Percentiles rank a stretch among this genome's conserved stretches.
These are phyloP conservation scores for Pachycephala philippinensis DNA, from an alignment of 2,113 vertebrate species.

Conservation along the genomic window DNA sequence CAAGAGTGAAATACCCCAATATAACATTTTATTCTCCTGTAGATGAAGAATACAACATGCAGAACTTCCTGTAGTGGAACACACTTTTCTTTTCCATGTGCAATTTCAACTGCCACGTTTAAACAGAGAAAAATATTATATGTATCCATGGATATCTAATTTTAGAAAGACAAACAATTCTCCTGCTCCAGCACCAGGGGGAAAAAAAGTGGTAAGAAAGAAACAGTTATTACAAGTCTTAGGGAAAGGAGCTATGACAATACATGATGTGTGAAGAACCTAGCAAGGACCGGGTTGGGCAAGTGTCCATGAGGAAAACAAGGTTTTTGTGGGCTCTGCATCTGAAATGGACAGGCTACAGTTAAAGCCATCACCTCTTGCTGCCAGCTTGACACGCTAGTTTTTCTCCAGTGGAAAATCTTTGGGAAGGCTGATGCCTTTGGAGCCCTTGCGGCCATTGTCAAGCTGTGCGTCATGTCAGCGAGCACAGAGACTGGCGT, in stretches of 20 bases:
- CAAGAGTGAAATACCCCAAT: neutral
- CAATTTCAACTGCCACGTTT: slow-evolving; percentile 27
- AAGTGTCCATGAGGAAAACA: neutral
- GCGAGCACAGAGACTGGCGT: neutral
- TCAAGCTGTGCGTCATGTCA: neutral
- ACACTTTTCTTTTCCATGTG: neutral
- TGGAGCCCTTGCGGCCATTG: neutral
- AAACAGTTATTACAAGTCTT: neutral
- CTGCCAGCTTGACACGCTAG: neutral
- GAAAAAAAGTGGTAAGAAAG: neutral
- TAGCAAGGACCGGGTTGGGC: neutral
- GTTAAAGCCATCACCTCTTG: neutral
- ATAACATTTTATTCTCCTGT: neutral
- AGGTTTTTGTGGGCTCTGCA: neutral
- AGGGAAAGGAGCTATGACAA: neutral
- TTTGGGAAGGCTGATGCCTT: neutral
- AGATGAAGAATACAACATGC: neutral
- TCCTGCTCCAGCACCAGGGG: neutral
- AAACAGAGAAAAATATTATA: slow-evolving; percentile 42
- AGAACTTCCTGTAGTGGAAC: slow-evolving; percentile 14
- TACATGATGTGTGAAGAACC: rapidly evolving
- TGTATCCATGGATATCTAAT: slow-evolving; percentile 34
- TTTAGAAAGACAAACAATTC: slow-evolving; percentile 25
- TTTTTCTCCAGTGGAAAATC: neutral
- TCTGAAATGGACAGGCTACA: neutral